phyloP scores from a whole-genome alignment of 2,888 invertebrate genomes.

The Epistrophella euchroma region DNA sequence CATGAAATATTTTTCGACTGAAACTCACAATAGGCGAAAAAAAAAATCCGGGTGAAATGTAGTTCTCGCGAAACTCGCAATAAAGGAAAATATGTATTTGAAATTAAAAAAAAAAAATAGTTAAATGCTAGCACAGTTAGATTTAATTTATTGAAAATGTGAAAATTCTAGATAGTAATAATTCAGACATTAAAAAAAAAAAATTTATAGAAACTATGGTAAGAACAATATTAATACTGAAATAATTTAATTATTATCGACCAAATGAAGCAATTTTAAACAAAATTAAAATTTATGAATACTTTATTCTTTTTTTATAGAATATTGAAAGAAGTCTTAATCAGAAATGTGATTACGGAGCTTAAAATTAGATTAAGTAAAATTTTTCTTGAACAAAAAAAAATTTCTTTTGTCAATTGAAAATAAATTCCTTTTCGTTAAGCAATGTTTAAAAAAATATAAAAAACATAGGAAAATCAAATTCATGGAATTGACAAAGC shows the following conservation, averaged over 20 bases:
- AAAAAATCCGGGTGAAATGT: too few relatives aligned
- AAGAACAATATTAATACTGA: conserved; percentile 2
- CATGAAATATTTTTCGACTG: too few relatives aligned
- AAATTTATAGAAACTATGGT: conserved; percentile 18
- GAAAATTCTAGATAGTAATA: conserved; percentile 22
- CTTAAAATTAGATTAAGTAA: neutral
- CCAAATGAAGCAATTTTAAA: conserved; percentile 55
- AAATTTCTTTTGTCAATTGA: conserved; percentile 3
- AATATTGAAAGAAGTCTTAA: conserved; percentile 13
- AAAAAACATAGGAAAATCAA: conserved; percentile 29
- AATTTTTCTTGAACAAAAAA: conserved; percentile 17
- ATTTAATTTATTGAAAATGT: conserved; percentile 10
- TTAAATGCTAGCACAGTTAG: conserved; percentile 6
- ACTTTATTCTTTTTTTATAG: conserved; percentile 24
- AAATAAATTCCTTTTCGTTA: neutral
- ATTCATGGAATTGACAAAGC: conserved; percentile 59
- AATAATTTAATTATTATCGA: conserved; percentile 52
- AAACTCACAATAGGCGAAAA: too few relatives aligned
- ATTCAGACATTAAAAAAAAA: neutral
- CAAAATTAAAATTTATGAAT: conserved; percentile 18
- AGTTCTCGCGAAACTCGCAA: too few relatives aligned
- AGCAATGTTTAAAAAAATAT: conserved; percentile 14
- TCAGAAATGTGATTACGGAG: conserved; percentile 42
- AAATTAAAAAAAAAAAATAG: neutral
- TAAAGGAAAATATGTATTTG: too few relatives aligned